A percentile compares a stretch with the other conserved stretches of the same genome.
phyloP scores from a whole-genome alignment of 1,140 invertebrate species.

The Manduca sexta region DNA sequence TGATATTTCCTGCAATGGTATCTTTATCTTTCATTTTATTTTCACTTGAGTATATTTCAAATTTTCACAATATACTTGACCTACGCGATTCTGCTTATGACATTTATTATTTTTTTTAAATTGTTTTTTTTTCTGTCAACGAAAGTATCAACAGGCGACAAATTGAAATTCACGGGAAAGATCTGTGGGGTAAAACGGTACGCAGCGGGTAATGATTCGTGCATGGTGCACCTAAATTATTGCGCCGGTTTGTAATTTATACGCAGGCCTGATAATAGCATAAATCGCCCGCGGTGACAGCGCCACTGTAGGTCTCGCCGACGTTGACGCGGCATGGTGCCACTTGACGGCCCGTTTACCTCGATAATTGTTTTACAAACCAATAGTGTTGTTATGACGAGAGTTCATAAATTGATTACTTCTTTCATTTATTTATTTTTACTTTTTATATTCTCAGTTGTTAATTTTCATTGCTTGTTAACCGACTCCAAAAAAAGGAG shows the following conservation, averaged over 20 bases:
- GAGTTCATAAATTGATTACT: too few relatives aligned
- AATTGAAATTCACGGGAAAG: slow-evolving; percentile 49
- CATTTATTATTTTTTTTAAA: too few relatives aligned
- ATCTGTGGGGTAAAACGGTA: slow-evolving; percentile 51
- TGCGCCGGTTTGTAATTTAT: slow-evolving; percentile 65
- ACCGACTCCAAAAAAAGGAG: too few relatives aligned
- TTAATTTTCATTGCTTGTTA: too few relatives aligned
- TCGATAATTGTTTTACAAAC: slow-evolving; percentile 31
- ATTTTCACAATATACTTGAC: too few relatives aligned
- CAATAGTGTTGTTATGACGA: too few relatives aligned
- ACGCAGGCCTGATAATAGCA: slow-evolving; percentile 61
- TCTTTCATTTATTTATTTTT: too few relatives aligned
- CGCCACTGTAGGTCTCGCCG: slow-evolving; percentile 43
- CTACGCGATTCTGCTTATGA: too few relatives aligned
- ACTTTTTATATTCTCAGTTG: too few relatives aligned
- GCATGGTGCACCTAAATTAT: slow-evolving; percentile 69
- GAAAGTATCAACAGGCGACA: slow-evolving; percentile 33
- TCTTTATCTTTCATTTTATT: background rate
- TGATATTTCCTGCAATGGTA: slow-evolving; percentile 12
- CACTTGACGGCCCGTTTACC: slow-evolving; percentile 42
- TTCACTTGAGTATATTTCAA: too few relatives aligned
- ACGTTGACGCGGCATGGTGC: slow-evolving; percentile 56
- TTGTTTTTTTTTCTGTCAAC: too few relatives aligned
- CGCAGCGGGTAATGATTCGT: slow-evolving; percentile 70
- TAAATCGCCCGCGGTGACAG: slow-evolving; percentile 61